A percentile compares a stretch with the other conserved stretches of the same genome.
Conservation (phyloP, 2,113 vertebrate genomes). For the Cichladusa arquata region DNA sequence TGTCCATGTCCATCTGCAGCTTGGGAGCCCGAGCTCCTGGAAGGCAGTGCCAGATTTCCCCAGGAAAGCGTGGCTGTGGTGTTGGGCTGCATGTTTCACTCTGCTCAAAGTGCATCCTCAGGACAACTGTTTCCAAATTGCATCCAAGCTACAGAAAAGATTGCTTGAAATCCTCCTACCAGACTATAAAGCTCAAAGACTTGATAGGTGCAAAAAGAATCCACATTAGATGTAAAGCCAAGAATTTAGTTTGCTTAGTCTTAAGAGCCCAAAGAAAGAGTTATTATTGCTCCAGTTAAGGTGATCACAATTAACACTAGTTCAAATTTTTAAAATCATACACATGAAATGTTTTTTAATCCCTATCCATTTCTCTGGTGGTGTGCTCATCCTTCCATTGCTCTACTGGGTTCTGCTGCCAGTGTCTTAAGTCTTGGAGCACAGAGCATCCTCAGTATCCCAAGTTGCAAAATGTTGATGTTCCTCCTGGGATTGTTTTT, state of each 20-base stretch:
- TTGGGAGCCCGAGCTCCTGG: background rate
- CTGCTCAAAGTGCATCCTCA: background rate
- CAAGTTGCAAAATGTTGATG: fast-evolving
- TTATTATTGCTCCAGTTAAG: background rate
- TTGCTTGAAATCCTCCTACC: background rate
- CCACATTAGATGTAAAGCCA: background rate
- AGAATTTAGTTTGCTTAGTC: background rate
- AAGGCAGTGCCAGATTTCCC: background rate
- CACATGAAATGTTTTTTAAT: background rate
- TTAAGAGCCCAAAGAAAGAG: background rate
- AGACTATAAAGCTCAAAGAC: background rate
- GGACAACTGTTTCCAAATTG: background rate
- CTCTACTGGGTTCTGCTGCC: background rate
- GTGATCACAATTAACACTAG: background rate
- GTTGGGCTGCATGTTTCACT: background rate
- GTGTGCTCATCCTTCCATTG: background rate
- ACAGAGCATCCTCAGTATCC: background rate
- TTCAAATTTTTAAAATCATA: background rate
- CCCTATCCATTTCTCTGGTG: background rate
- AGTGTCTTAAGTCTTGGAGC: background rate
- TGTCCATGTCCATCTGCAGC: background rate
- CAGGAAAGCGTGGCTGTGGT: background rate
- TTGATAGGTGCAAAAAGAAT: background rate
- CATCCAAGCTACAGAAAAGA: background rate
- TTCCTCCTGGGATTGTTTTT: background rate